phyloP scores from a whole-genome alignment of 2,888 invertebrate genomes.

The Rhingia rostrata region DNA sequence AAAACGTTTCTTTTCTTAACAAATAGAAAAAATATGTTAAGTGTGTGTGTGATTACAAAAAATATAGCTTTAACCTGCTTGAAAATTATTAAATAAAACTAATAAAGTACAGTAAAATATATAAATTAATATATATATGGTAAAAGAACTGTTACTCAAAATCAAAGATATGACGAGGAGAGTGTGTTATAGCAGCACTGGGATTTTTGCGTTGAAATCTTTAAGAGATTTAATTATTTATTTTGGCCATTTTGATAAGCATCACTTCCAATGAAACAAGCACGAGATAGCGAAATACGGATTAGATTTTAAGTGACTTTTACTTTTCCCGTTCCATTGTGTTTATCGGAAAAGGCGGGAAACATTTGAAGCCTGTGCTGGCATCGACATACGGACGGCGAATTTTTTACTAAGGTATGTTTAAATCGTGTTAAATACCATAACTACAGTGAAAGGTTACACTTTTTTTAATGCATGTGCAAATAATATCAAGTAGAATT shows the following conservation, averaged over 20 bases:
- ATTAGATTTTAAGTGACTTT: conserved; percentile 22
- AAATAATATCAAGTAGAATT: no score
- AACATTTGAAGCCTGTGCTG: conserved; percentile 35
- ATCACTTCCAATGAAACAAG: conserved; percentile 31
- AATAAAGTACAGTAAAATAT: conserved; percentile 24
- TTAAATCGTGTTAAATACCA: not conserved
- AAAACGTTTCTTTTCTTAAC: conserved; percentile 65
- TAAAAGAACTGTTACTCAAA: conserved; percentile 44
- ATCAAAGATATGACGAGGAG: conserved; percentile 16
- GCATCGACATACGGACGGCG: conserved; percentile 64
- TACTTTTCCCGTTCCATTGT: conserved; percentile 17
- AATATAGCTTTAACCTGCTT: conserved; percentile 76
- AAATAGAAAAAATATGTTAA: conserved; percentile 51
- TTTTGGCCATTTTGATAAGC: conserved; percentile 48
- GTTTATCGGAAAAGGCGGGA: conserved; percentile 35
- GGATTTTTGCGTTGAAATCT: conserved; percentile 34
- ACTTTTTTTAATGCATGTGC: not conserved
- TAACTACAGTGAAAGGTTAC: no score
- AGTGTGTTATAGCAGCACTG: conserved; percentile 19
- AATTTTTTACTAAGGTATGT: conserved; percentile 64
- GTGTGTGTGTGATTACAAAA: conserved; percentile 67
- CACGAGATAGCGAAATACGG: conserved; percentile 26
- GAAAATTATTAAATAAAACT: conserved; percentile 53
- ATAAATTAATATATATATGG: not conserved
- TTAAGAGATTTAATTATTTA: conserved; percentile 47